These are phyloP conservation scores for Magallana angulata DNA, from an alignment of 1,140 invertebrate genomes.

Conservation along the genomic window DNA sequence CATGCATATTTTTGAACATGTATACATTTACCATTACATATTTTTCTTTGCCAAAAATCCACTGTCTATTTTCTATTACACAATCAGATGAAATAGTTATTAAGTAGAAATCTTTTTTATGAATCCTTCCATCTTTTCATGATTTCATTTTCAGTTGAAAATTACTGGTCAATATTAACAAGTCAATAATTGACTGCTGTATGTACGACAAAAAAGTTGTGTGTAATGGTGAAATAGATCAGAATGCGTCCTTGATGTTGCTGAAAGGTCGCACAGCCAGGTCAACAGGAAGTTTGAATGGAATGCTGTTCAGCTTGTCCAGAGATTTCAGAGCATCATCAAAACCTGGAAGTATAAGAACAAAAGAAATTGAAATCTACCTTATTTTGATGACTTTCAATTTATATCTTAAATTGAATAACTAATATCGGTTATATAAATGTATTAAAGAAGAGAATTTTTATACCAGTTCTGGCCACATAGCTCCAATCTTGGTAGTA, in stretches of 20 bases:
- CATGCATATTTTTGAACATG: too few species aligned
- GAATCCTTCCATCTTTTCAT: background rate
- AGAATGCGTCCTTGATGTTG: constrained; percentile 98
- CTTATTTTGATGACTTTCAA: too few species aligned
- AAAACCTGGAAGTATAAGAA: constrained; percentile 85
- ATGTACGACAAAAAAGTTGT: too few species aligned
- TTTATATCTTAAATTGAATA: too few species aligned
- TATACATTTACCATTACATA: background rate
- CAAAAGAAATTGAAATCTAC: background rate
- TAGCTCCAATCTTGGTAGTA: constrained; percentile 98
- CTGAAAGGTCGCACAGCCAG: constrained; percentile 95
- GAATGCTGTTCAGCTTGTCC: constrained; percentile 90
- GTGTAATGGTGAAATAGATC: background rate
- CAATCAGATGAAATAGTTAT: background rate
- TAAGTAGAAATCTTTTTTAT: background rate
- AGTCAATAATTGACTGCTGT: too few species aligned
- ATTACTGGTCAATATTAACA: too few species aligned
- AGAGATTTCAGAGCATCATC: constrained; percentile 95
- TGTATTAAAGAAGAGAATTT: background rate
- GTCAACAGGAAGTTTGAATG: constrained; percentile 96
- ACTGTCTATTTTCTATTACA: background rate
- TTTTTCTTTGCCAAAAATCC: background rate
- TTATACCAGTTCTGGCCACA: constrained; percentile 91
- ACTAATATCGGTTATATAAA: too few species aligned
- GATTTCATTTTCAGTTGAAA: too few species aligned